phyloP scores from a whole-genome alignment of 2,888 invertebrate genomes.

The Brachypalpus laphriformis region DNA sequence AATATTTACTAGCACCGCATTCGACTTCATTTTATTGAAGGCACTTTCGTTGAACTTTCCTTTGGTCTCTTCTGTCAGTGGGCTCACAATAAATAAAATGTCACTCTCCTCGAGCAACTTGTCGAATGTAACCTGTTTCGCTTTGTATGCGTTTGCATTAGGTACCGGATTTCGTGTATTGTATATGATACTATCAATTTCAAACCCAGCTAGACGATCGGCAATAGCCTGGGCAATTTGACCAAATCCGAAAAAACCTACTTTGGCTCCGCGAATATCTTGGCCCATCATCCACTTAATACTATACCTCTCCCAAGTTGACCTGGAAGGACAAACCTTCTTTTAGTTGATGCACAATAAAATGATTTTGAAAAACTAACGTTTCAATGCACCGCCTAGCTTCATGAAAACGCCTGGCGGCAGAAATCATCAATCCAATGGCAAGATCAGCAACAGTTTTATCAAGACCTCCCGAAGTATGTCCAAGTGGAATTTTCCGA shows the following conservation, averaged over 20 bases:
- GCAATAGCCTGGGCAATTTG: constrained; percentile 90
- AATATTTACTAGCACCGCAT: constrained; percentile 89
- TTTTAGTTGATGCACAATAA: constrained; percentile 80
- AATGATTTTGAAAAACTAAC: constrained; percentile 75
- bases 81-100: constrained; percentile 87
- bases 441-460: constrained; percentile 93
- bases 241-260: constrained; percentile 93
- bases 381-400: constrained; percentile 86
- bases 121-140: constrained; percentile 86
- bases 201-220: constrained; percentile 89
- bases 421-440: constrained; percentile 89
- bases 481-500: constrained; percentile 90
- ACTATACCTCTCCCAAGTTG: constrained; percentile 87
- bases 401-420: constrained; percentile 91
- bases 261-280: constrained; percentile 89
- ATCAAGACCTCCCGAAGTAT: constrained; percentile 90
- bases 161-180: constrained; percentile 86
- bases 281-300: constrained; percentile 91
- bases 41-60: constrained; percentile 87
- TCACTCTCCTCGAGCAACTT: constrained; percentile 88
- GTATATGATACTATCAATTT: constrained; percentile 89
- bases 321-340: constrained; percentile 79
- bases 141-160: constrained; percentile 82
- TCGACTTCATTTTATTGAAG: constrained; percentile 90
- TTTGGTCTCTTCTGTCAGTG: constrained; percentile 87